Evolutionary conservation across 2,797 vertebrate genomes (phyloP).

Genomic region (Selene dorsalis): DNA sequence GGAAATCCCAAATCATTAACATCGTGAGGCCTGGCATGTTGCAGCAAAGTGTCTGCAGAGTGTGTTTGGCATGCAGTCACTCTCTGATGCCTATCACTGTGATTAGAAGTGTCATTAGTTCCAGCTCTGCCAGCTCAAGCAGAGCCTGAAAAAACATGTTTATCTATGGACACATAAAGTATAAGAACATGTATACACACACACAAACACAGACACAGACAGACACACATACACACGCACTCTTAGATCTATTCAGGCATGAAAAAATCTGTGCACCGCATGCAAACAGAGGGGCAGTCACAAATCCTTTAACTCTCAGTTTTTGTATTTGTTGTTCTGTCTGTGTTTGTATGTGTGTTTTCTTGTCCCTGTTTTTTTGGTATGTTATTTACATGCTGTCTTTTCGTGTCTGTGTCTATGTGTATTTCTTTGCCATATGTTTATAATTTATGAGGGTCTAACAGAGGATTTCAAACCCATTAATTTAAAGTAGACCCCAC

Average conservation of each 20-base stretch:
- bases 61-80: slow-evolving; percentile 75
- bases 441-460: slow-evolving; percentile 59
- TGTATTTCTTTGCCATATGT: slow-evolving; percentile 61
- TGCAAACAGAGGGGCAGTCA: slow-evolving; percentile 27
- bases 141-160: slow-evolving; percentile 73
- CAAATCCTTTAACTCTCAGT: slow-evolving; percentile 47
- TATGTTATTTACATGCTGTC: slow-evolving; percentile 14
- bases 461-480: slow-evolving; percentile 56
- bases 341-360: slow-evolving; percentile 47
- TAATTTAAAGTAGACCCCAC: slow-evolving; percentile 29
- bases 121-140: slow-evolving; percentile 72
- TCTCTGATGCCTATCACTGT: slow-evolving; percentile 77
- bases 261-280: slow-evolving; percentile 45
- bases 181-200: slow-evolving; percentile 21
- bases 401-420: slow-evolving; percentile 33
- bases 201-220: slow-evolving; percentile 12
- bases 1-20: slow-evolving; percentile 65
- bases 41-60: slow-evolving; percentile 66
- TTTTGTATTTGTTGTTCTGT: slow-evolving; percentile 60
- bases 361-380: slow-evolving; percentile 15
- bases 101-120: slow-evolving; percentile 80
- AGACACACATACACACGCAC: slow-evolving; percentile 14
- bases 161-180: slow-evolving; percentile 59
- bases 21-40: slow-evolving; percentile 65
- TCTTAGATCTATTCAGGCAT: background rate